Evolutionary conservation across 2,113 vertebrate species (phyloP), one percentile per base, ranked within the genome.

Genomic region (Lepisosteus osseus): DNA sequence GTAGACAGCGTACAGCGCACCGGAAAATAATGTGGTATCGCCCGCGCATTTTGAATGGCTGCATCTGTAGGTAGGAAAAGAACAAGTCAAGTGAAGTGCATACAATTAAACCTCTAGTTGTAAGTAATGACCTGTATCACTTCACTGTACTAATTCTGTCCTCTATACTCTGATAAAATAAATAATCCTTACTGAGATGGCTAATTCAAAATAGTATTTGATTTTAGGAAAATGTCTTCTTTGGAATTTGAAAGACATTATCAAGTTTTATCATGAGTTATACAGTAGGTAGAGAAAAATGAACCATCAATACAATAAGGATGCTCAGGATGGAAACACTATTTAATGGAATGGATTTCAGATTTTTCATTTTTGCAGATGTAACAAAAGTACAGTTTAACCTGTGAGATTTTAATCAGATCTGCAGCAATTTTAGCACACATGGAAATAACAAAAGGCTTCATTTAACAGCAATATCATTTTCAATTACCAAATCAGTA

Each of bases 401-500:
- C 14, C 54, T 68, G 57, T 63, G 29, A 63, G 59, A 47, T 41
- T 44, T n/a, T 7, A 67, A 12, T 41, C 47, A 6, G 7, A 12
- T 56, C 42, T 13, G 5, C 51, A 47, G 69, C 29, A 47, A 54
- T 68, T 61, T 6, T 47, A n/a, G 56, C 29, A 14, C n/a, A 68
- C 54, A 15, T 54, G 57, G 17, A 15, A 55, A 17, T 63, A 73
- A 73, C 54, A 67, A 68, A 17, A 54, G 57, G 65, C 29, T 54
- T 61, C 72, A 68, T 55, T 73, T 63, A 68, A 67, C 66, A 62
- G 7, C n/a, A 8, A 64, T 66, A 66, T 72, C 45, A 70, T 72
- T 71, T 68, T 56, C 63, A 78, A 75, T 78, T 72, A 72, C 69
- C 61, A 72, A 68, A 68, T 72, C 62, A 71, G 47, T 64, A 54